Evolutionary conservation across 2,113 vertebrate species (phyloP), one percentile per base, ranked within the genome.

Genomic region (Hippoglossus stenolepis): DNA sequence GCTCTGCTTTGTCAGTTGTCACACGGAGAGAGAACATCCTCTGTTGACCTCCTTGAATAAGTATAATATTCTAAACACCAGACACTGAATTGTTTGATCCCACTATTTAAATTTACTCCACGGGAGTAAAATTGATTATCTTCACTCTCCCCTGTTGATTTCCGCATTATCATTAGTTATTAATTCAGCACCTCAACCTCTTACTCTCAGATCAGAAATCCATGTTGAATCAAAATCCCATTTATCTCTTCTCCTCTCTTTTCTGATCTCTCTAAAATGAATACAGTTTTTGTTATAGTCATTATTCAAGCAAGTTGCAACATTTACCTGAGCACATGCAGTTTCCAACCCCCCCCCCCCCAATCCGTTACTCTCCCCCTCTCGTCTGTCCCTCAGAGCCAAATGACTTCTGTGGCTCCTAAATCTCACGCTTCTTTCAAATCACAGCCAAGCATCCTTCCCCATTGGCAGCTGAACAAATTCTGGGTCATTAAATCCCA

Each of bases 401-500:
- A 89, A 77, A 89, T 75, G 57, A 80, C 75, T 83, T 87, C 70
- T 71, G 31, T 81, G 74, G 69, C 65, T 77, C 73, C 45, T 65
- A 71, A 85, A 81, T 86, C 81, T 85, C 72, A 73, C 49, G 51
- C 63, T 40, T 73, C 69, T 83, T 83, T 83, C 65, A 75, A 72
- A 70, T 80, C 68, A 53, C 65, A 26, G 89, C 85, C 80, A 89
- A 66, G 64, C 73, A 73, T 78, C 64, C 70, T 70, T 83, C 64
- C 62, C 43, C n/a, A 78, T 68, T 90, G 85, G 85, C 87, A 82
- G 56, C 70, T 74, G 64, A 76, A 88, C 85, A 86, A 61, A 87
- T 85, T 80, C 80, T 45, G 58, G 65, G 73, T 85, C 73, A 86
- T 82, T 87, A 86, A 87, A 88, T 85, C 56, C 79, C 62, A 82